phyloP scores from a whole-genome alignment of 1,140 invertebrate species.

The Tetraneura akinire region DNA sequence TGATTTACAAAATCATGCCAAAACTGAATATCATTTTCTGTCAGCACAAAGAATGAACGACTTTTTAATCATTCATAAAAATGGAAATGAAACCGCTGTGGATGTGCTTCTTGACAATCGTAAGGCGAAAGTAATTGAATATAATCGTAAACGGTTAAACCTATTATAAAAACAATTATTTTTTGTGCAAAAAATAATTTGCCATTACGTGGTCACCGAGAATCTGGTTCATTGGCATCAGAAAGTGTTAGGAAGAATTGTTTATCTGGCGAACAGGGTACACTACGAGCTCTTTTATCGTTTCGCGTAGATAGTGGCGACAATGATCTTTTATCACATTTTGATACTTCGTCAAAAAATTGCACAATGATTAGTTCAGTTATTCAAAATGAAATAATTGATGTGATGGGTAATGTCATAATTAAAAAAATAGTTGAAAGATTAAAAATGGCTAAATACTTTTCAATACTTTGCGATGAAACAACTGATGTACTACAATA shows the following conservation, averaged over 20 bases:
- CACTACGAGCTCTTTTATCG: not conserved
- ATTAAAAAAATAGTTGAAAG: slow-evolving; percentile 50
- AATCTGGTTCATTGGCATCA: not conserved
- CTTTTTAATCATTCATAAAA: not conserved
- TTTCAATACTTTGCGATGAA: slow-evolving; percentile 54
- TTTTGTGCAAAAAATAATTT: slow-evolving; percentile 35
- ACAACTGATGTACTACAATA: slow-evolving; percentile 52
- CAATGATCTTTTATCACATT: not conserved
- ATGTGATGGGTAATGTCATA: slow-evolving; percentile 51
- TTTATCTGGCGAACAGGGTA: not conserved
- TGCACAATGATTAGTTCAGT: slow-evolving; percentile 52
- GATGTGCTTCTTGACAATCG: not conserved
- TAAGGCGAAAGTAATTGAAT: slow-evolving; percentile 1
- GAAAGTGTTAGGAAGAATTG: not conserved
- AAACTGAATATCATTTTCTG: not conserved
- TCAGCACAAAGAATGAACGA: not conserved
- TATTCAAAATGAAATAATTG: slow-evolving; percentile 54
- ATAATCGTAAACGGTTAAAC: not conserved
- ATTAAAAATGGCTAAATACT: slow-evolving; percentile 52
- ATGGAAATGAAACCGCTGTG: not conserved
- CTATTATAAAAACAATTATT: not conserved
- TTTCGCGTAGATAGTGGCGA: not conserved
- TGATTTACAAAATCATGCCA: not conserved
- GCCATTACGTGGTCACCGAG: not conserved
- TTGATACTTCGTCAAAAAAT: slow-evolving; percentile 39